Percentiles rank a stretch among this genome's conserved stretches.
Evolutionary conservation across 2,113 vertebrate genomes (phyloP).

Genomic region (Python bivittatus): DNA sequence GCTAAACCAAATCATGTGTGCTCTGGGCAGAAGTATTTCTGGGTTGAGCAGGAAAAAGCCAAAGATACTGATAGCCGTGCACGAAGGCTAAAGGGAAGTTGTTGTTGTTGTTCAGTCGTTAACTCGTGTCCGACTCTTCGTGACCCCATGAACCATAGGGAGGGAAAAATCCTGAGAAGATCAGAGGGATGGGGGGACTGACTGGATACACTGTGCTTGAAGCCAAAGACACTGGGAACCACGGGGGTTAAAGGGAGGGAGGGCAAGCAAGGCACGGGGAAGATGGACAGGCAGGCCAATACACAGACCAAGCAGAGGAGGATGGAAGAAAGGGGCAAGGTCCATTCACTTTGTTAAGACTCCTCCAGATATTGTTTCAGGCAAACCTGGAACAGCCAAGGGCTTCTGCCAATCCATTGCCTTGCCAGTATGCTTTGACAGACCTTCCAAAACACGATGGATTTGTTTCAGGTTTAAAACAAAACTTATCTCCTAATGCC

Average conservation of each 20-base stretch:
- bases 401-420: background rate
- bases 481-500: background rate
- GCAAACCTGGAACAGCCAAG: background rate
- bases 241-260: background rate
- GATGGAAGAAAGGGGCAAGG: background rate
- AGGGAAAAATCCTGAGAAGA: no score
- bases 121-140: no score
- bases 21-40: background rate
- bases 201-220: background rate
- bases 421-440: background rate
- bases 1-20: background rate
- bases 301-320: background rate
- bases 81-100: no score
- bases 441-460: background rate
- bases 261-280: background rate
- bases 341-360: background rate
- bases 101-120: no score
- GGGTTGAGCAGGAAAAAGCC: background rate
- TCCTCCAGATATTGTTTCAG: background rate
- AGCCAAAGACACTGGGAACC: background rate
- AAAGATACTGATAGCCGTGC: background rate
- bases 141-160: no score
- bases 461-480: background rate
- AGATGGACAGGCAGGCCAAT: background rate
- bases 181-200: background rate